Conservation (phyloP, 2,113 vertebrate genomes). For the Cyphomyrus discorhynchus region DNA sequence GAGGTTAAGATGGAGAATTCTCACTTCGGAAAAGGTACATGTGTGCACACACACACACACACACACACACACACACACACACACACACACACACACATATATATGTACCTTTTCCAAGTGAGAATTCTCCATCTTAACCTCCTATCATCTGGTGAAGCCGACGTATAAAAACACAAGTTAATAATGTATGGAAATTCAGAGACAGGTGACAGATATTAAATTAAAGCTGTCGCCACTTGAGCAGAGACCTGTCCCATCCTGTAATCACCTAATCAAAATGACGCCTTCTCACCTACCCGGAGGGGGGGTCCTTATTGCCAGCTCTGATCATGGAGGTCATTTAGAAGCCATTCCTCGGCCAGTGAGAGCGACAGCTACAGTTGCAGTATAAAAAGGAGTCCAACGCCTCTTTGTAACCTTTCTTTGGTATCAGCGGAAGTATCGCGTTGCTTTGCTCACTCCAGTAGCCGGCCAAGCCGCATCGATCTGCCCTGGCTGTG, state of each 20-base stretch:
- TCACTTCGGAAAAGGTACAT: not conserved
- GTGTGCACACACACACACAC: no score
- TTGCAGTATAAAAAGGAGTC: not conserved
- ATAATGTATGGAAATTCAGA: conserved; percentile 25
- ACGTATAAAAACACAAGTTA: conserved; percentile 20
- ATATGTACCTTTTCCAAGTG: conserved; percentile 24
- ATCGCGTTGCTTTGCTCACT: not conserved
- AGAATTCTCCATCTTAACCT: conserved; percentile 20
- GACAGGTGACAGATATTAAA: conserved; percentile 15
- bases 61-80: no score
- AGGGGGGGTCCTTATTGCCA: not conserved
- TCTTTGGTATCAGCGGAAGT: not conserved
- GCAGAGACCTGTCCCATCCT: conserved; percentile 2
- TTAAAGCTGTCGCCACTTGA: conserved; percentile 2
- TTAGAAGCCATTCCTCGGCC: not conserved
- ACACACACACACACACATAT: no score
- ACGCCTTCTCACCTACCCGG: not conserved
- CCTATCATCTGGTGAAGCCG: not conserved
- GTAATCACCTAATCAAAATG: not conserved
- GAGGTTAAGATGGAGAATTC: conserved; percentile 21
- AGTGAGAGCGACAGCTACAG: not conserved
- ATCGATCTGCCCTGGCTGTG: not conserved
- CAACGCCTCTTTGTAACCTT: not conserved
- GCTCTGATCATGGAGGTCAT: not conserved
- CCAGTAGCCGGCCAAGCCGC: not conserved